Conservation (phyloP, 2,797 vertebrate genomes). For the Peromyscus nudipes region DNA sequence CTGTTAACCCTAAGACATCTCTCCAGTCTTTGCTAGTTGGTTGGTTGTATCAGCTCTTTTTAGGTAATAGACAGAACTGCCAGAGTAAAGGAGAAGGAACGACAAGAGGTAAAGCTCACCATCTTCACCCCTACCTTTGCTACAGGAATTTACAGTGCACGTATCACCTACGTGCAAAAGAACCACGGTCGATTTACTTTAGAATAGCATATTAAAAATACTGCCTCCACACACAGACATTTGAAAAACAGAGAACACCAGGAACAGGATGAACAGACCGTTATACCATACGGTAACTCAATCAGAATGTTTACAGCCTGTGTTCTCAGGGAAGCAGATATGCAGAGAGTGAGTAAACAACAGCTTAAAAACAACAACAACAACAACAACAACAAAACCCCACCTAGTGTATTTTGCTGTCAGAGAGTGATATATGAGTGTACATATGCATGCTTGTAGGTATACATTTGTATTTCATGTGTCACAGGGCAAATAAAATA, state of each 20-base stretch:
- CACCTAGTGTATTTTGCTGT: conserved; percentile 48
- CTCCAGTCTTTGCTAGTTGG: neutral
- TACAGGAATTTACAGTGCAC: conserved; percentile 42
- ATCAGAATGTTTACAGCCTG: conserved; percentile 50
- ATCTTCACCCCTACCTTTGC: neutral
- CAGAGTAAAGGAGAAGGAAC: conserved; percentile 40
- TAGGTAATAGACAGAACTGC: conserved; percentile 42
- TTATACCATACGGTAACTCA: conserved; percentile 51
- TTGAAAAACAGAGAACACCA: conserved; percentile 57
- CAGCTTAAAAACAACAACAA: neutral
- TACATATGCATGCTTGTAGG: neutral
- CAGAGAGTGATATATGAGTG: conserved; percentile 24
- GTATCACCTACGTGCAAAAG: conserved; percentile 51
- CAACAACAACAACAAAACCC: conserved; percentile 12
- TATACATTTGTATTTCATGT: conserved; percentile 40
- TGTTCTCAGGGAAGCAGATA: conserved; percentile 65
- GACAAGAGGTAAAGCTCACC: conserved; percentile 16
- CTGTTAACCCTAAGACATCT: neutral
- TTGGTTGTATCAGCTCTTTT: neutral
- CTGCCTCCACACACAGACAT: neutral
- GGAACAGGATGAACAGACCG: conserved; percentile 11
- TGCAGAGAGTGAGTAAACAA: conserved; percentile 53
- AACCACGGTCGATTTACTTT: conserved; percentile 23
- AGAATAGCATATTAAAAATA: neutral
- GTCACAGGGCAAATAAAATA: conserved; percentile 56